Percentiles rank a stretch among this genome's conserved stretches.
phyloP scores from a whole-genome alignment of 2,888 invertebrate genomes.

The Lacanobia oleracea region DNA sequence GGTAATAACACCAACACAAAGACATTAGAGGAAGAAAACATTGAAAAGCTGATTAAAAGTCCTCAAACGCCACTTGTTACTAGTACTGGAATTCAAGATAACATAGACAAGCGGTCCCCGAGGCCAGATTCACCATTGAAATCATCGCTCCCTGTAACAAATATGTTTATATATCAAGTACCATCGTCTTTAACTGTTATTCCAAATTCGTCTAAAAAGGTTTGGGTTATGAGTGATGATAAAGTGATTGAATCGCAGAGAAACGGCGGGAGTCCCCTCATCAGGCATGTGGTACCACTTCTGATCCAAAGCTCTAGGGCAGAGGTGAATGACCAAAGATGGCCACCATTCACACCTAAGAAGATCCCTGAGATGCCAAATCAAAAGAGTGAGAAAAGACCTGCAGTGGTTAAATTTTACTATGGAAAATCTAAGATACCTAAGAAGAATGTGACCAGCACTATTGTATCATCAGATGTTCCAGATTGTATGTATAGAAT shows the following conservation, averaged over 20 bases:
- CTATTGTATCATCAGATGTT: slow-evolving; percentile 52
- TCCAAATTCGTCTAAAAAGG: slow-evolving; percentile 62
- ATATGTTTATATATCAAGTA: slow-evolving; percentile 50
- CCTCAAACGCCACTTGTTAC: slow-evolving; percentile 70
- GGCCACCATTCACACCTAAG: too few relatives aligned
- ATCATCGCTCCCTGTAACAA: slow-evolving; percentile 57
- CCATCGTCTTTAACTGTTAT: slow-evolving; percentile 51
- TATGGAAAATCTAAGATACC: too few relatives aligned
- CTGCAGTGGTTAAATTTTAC: slow-evolving; percentile 43
- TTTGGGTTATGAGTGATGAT: slow-evolving; percentile 68
- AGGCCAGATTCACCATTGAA: slow-evolving; percentile 62
- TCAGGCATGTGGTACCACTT: slow-evolving; percentile 65
- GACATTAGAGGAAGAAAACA: slow-evolving; percentile 18
- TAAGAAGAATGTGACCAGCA: slow-evolving; percentile 4
- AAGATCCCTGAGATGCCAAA: too few relatives aligned
- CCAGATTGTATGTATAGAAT: slow-evolving; percentile 73
- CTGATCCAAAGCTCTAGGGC: slow-evolving; percentile 69
- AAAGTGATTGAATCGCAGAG: slow-evolving; percentile 76
- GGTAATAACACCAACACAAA: slow-evolving; percentile 70
- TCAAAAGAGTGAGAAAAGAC: slow-evolving; percentile 45
- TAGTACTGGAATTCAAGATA: slow-evolving; percentile 61
- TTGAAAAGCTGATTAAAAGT: slow-evolving; percentile 63
- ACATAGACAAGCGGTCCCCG: slow-evolving; percentile 49
- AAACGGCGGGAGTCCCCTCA: slow-evolving; percentile 69
- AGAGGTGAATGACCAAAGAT: too few relatives aligned